Conservation (phyloP, 2,113 vertebrate species). For the Equus quagga region DNA sequence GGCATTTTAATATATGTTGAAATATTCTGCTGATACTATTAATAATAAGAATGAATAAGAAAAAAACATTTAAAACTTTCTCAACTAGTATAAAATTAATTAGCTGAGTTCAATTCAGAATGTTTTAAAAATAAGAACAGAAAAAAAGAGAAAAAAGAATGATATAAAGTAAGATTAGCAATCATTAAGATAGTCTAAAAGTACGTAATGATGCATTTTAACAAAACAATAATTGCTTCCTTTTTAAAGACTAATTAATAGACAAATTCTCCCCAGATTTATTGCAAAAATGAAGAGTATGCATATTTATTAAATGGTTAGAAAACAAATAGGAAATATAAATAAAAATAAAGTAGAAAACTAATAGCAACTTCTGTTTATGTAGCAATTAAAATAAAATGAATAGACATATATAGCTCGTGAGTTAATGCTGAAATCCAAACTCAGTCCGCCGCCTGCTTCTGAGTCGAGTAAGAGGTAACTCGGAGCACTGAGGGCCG, state of each 20-base stretch:
- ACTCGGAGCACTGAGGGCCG: not conserved
- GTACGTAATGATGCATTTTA: not conserved
- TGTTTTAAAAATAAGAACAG: not conserved
- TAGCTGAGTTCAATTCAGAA: not conserved
- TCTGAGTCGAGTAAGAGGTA: rapidly evolving
- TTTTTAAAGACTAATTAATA: not conserved
- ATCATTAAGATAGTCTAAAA: not conserved
- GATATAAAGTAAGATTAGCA: not conserved
- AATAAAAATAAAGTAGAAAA: not conserved
- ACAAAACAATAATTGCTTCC: not conserved
- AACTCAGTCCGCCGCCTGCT: not conserved
- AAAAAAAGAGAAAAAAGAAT: not conserved
- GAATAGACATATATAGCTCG: not conserved
- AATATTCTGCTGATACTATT: not conserved
- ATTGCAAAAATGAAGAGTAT: not conserved
- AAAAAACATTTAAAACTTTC: not conserved
- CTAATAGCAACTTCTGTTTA: not conserved
- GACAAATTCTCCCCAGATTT: not conserved
- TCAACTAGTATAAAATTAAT: slow-evolving; percentile 21
- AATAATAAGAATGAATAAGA: slow-evolving; percentile 1
- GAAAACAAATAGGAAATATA: not conserved
- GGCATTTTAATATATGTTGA: not conserved
- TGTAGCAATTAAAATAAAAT: not conserved
- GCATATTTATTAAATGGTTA: not conserved
- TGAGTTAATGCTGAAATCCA: not conserved